phyloP scores from a whole-genome alignment of 2,113 vertebrate genomes.

The Patagioenas fasciata region DNA sequence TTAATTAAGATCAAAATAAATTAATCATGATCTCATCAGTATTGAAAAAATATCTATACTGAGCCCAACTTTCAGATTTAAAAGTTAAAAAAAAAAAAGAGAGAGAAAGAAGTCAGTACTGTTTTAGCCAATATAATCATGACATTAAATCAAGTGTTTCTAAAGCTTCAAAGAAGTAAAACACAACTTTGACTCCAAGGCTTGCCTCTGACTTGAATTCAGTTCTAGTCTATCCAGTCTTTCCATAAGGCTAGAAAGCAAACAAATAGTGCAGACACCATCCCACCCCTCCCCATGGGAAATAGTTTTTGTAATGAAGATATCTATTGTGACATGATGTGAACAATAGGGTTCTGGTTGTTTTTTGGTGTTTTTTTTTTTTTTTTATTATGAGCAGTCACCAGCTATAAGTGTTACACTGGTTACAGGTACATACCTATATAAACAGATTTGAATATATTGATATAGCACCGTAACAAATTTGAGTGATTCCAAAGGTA shows the following conservation, averaged over 20 bases:
- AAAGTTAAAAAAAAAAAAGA: not conserved
- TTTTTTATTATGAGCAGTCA: not conserved
- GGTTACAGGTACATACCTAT: not conserved
- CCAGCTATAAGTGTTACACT: not conserved
- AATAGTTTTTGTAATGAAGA: not conserved
- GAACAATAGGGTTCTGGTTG: constrained; percentile 46
- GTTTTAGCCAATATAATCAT: constrained; percentile 11
- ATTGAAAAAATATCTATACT: not conserved
- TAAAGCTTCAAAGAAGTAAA: constrained; percentile 30
- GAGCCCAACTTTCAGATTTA: constrained; percentile 26
- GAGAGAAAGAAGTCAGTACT: not conserved
- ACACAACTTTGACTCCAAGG: constrained; percentile 24
- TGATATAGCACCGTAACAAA: constrained; percentile 70
- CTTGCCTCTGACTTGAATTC: not conserved
- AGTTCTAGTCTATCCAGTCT: not conserved
- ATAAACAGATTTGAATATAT: constrained; percentile 12
- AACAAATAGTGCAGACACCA: constrained; percentile 1
- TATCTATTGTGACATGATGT: constrained; percentile 26
- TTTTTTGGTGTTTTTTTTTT: not conserved
- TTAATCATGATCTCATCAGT: not conserved
- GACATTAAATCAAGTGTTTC: constrained; percentile 25
- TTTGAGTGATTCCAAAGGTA: constrained; percentile 62
- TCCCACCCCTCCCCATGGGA: not conserved
- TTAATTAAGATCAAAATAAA: not conserved
- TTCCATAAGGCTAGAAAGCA: constrained; percentile 28